These are phyloP conservation scores for Pterostichus madidus DNA, from an alignment of 2,888 invertebrate genomes.

Conservation along the genomic window DNA sequence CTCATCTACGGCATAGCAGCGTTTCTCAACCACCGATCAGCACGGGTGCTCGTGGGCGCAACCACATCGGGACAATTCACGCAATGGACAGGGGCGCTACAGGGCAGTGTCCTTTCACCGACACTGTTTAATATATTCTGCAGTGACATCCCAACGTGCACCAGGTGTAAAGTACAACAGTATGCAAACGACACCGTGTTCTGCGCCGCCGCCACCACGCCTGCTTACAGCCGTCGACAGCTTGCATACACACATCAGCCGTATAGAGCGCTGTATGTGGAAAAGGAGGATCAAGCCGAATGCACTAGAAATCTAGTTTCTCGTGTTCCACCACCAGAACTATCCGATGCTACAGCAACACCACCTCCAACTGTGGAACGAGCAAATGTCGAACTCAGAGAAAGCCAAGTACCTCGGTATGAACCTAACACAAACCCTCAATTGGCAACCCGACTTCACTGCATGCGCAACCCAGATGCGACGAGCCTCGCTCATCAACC, in stretches of 20 bases:
- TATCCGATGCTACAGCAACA: too few species aligned
- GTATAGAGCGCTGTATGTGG: neutral
- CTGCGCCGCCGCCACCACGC: neutral
- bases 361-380: too few species aligned
- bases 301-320: neutral
- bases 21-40: neutral
- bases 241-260: neutral
- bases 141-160: neutral
- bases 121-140: neutral
- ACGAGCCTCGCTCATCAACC: too few species aligned
- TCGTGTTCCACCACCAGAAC: conserved; percentile 24
- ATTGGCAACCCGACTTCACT: too few species aligned
- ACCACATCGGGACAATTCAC: neutral
- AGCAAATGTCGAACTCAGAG: too few species aligned
- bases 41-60: neutral
- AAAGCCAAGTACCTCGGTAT: too few species aligned
- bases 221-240: neutral
- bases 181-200: conserved; percentile 1
- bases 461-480: too few species aligned
- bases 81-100: neutral
- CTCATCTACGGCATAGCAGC: neutral
- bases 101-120: neutral
- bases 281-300: conserved; percentile 14
- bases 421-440: too few species aligned
- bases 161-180: neutral